Evolutionary conservation across 2,797 vertebrate species (phyloP).

Genomic region (Arnoldichthys spilopterus): DNA sequence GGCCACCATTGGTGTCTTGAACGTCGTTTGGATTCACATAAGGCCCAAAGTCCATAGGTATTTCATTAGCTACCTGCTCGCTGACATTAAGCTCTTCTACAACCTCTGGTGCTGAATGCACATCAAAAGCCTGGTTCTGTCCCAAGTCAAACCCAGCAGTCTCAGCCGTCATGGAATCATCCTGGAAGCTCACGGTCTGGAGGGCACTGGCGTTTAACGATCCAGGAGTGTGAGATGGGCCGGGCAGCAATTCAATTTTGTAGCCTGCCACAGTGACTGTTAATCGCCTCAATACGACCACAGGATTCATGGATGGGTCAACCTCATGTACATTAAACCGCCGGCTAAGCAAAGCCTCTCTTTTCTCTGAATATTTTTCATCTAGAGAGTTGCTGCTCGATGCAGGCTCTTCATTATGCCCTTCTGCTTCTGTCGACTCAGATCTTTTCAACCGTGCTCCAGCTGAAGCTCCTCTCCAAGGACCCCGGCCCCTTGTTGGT

Average conservation of each 20-base stretch:
- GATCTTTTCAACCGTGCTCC: slow-evolving; percentile 76
- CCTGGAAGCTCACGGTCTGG: slow-evolving; percentile 62
- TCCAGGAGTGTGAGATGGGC: slow-evolving; percentile 70
- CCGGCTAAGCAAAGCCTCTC: slow-evolving; percentile 70
- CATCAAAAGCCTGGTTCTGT: slow-evolving; percentile 57
- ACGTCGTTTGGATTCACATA: slow-evolving; percentile 84
- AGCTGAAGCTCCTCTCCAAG: slow-evolving; percentile 66
- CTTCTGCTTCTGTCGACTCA: slow-evolving; percentile 71
- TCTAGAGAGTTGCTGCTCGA: slow-evolving; percentile 65
- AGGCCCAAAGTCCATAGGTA: slow-evolving; percentile 71
- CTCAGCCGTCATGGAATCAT: slow-evolving; percentile 57
- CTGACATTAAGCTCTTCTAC: slow-evolving; percentile 47
- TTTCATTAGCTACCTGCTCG: slow-evolving; percentile 55
- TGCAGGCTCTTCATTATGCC: slow-evolving; percentile 74
- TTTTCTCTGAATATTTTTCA: slow-evolving; percentile 53
- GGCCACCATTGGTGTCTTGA: slow-evolving; percentile 74
- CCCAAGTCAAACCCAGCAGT: slow-evolving; percentile 60
- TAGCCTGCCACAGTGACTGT: slow-evolving; percentile 84
- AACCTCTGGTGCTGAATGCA: slow-evolving; percentile 58
- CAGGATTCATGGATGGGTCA: slow-evolving; percentile 74
- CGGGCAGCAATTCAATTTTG: slow-evolving; percentile 81
- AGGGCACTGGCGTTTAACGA: slow-evolving; percentile 52
- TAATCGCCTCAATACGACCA: slow-evolving; percentile 75
- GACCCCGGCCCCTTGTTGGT: slow-evolving; percentile 74
- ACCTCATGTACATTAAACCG: slow-evolving; percentile 70